Base-by-base conservation (phyloP, 2,797 vertebrate genomes). In the Sebastes flavidus region DNA sequence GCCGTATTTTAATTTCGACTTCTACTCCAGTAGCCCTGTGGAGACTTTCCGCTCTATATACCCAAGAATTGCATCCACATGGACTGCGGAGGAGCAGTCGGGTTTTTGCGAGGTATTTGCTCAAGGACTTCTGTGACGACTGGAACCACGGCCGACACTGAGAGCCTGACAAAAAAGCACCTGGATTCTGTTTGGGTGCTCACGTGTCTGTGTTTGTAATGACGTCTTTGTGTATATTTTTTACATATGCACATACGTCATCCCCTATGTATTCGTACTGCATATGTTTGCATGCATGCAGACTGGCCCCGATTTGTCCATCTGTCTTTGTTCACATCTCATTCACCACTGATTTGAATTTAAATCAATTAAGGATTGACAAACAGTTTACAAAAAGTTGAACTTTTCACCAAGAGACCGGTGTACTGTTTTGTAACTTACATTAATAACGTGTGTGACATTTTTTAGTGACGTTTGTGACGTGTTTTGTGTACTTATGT, bases 41-140 rank as follows among this genome's bases (percentile, higher is more conserved):
- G 91, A 93, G 92, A 91, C 88, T 93, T 93, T 94, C 92, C 88
- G 82, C 92, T 94, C 92, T 88, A 89, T 90, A 90, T 93, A 92
- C 78, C 84, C 85, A 91, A 73, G 86, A 89, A 91, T 92, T 91
- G 81, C 90, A 90, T 91, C 91, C 92, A 93, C 91, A 92, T 93
- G 91, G 86, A 77, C 46, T 54, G 68, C 22, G 69, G 71, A 80
- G 80, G 77, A 78, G 78, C 11, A 20, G 78, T 58, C 6, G 30
- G 25, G 58, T 81, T 89, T 79, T 89, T 81, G 67, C 8, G 16
- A 87, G 80, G 78, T 82, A 70, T 85, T 79, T 76, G 75, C 75
- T 82, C 73, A 80, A 77, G 83, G 84, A 85, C 77, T 72, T 88
- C 36, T 73, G 63, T 55, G 73, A 82, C 54, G 72, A 68, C n/a